A percentile compares a stretch with the other conserved stretches of the same genome.
These are phyloP conservation scores for Mastigias papua DNA, from an alignment of 30 jellyfish, hydroid and myxozoan genomes.

Conservation along the genomic window DNA sequence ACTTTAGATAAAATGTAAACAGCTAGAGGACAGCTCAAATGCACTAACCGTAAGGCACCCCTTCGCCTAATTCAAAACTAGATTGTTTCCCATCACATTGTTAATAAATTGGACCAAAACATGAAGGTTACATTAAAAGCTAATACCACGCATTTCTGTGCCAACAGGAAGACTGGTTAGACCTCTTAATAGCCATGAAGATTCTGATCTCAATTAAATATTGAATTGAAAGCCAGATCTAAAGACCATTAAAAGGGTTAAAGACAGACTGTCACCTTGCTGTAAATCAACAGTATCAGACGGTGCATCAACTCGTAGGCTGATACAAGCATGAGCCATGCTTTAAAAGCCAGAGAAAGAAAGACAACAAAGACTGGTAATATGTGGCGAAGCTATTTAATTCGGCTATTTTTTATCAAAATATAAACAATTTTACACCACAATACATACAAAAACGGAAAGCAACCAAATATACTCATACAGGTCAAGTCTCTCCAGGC, in stretches of 20 bases:
- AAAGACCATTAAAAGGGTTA: slow-evolving; percentile 15
- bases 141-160: too few species aligned
- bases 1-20: too few species aligned
- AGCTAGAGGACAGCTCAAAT: too few species aligned
- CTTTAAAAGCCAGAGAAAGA: slow-evolving; percentile 29
- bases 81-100: too few species aligned
- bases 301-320: slow-evolving; percentile 12
- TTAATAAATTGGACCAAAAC: too few species aligned
- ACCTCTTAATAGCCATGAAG: neutral
- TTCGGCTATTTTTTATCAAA: slow-evolving; percentile 51
- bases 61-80: too few species aligned
- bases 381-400: neutral
- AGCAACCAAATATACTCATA: too few species aligned
- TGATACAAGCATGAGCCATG: neutral
- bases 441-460: slow-evolving; percentile 22
- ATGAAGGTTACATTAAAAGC: too few species aligned
- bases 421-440: slow-evolving; percentile 44
- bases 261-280: slow-evolving; percentile 82
- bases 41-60: too few species aligned
- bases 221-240: neutral
- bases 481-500: too few species aligned
- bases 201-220: neutral
- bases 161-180: slow-evolving; percentile 49
- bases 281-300: slow-evolving; percentile 44
- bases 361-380: slow-evolving; percentile 54